Percentiles rank a stretch among this genome's conserved stretches.
Evolutionary conservation across 2,888 invertebrate species (phyloP).

Genomic region (Tupiocoris notatus): DNA sequence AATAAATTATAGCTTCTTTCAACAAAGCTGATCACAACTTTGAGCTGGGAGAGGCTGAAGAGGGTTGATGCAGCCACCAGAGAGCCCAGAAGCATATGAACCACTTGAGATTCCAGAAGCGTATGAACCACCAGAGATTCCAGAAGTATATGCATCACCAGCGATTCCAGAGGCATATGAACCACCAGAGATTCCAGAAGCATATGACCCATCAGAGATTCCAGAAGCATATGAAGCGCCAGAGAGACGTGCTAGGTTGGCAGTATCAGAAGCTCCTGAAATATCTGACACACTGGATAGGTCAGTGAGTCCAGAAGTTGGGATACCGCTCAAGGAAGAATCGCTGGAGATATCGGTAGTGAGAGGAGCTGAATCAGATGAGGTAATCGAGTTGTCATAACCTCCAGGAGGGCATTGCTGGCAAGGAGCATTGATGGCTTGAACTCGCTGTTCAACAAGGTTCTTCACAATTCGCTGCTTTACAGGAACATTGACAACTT

Average conservation of each 20-base stretch:
- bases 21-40: too few relatives aligned
- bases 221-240: not conserved
- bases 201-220: not conserved
- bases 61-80: too few relatives aligned
- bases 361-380: not conserved
- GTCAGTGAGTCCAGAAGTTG: not conserved
- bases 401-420: constrained; percentile 16
- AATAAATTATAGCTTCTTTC: too few relatives aligned
- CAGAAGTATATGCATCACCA: not conserved
- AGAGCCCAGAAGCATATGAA: too few relatives aligned
- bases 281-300: not conserved
- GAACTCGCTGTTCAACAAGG: constrained; percentile 44
- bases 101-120: too few relatives aligned
- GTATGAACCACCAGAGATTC: constrained; percentile 6
- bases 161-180: not conserved
- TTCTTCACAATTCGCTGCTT: constrained; percentile 43
- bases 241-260: not conserved
- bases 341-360: not conserved
- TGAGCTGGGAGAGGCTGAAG: too few relatives aligned
- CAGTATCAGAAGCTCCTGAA: not conserved
- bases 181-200: not conserved
- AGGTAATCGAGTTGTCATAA: not conserved
- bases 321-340: not conserved
- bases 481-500: constrained; percentile 41
- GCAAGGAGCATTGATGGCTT: constrained; percentile 35